Conservation (phyloP, 2,888 invertebrate genomes). For the Stictocephala bisonia region DNA sequence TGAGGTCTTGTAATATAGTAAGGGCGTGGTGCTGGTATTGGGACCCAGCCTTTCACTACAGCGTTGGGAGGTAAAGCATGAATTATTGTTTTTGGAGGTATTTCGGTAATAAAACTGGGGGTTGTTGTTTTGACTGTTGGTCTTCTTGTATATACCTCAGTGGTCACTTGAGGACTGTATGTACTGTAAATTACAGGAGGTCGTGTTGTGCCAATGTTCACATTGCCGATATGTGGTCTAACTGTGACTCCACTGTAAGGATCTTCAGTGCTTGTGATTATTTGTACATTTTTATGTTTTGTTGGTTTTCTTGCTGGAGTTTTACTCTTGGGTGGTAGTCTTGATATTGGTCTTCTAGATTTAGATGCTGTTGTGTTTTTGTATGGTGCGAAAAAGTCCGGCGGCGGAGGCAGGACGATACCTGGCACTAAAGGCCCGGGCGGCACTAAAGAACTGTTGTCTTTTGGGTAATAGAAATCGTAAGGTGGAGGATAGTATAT, state of each 20-base stretch:
- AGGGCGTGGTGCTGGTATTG: constrained; percentile 59
- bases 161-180: constrained; percentile 41
- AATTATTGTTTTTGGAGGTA: constrained; percentile 50
- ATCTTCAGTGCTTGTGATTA: constrained; percentile 42
- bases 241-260: constrained; percentile 26
- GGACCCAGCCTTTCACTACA: constrained; percentile 58
- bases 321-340: constrained; percentile 63
- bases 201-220: constrained; percentile 66
- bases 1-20: constrained; percentile 57
- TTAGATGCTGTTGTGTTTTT: constrained; percentile 63
- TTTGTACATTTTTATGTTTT: constrained; percentile 44
- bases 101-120: constrained; percentile 52
- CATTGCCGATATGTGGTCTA: constrained; percentile 52
- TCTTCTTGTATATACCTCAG: constrained; percentile 27
- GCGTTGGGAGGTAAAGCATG: constrained; percentile 48
- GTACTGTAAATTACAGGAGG: constrained; percentile 51
- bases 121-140: constrained; percentile 49
- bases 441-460: constrained; percentile 80
- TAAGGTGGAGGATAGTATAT: constrained; percentile 93
- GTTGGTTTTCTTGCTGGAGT: constrained; percentile 45
- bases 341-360: constrained; percentile 66
- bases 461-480: constrained; percentile 84
- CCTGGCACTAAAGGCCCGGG: constrained; percentile 90
- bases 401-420: constrained; percentile 88
- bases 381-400: constrained; percentile 83